These are phyloP conservation scores for Lepidurus packardi DNA, from an alignment of 1,140 invertebrate genomes.

Conservation along the genomic window DNA sequence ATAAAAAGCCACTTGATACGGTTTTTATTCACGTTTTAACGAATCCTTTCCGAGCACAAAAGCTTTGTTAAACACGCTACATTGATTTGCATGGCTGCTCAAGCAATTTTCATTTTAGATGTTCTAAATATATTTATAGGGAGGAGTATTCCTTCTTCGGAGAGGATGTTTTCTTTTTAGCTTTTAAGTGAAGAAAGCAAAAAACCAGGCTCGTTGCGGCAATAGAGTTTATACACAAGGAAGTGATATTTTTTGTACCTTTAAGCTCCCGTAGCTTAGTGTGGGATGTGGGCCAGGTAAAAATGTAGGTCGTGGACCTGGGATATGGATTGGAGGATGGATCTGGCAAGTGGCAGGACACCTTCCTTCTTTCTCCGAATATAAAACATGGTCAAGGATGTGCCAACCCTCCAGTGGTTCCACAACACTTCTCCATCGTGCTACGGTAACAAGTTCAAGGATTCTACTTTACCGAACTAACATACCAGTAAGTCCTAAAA, in stretches of 20 bases:
- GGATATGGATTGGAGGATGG: slow-evolving; percentile 17
- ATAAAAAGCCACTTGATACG: not conserved
- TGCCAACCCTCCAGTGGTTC: not conserved
- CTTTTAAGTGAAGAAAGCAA: not conserved
- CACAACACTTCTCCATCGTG: slow-evolving; percentile 4
- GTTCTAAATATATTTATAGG: too few relatives aligned
- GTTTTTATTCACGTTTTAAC: not conserved
- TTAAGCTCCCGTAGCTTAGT: not conserved
- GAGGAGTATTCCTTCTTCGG: too few relatives aligned
- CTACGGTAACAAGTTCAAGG: not conserved
- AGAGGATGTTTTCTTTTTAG: not conserved
- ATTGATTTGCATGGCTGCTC: not conserved
- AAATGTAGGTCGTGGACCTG: slow-evolving; percentile 10
- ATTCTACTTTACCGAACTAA: not conserved
- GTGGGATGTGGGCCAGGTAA: not conserved
- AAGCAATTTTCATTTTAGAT: not conserved
- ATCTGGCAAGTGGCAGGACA: not conserved
- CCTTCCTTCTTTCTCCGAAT: slow-evolving; percentile 13
- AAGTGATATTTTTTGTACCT: slow-evolving; percentile 1
- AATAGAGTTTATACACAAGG: not conserved
- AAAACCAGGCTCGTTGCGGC: not conserved
- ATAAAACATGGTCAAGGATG: slow-evolving; percentile 22
- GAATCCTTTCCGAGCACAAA: not conserved
- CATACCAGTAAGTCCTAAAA: not conserved
- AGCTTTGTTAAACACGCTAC: not conserved